phyloP scores from a whole-genome alignment of 2,113 vertebrate genomes.

The Phrynocephalus versicolor region DNA sequence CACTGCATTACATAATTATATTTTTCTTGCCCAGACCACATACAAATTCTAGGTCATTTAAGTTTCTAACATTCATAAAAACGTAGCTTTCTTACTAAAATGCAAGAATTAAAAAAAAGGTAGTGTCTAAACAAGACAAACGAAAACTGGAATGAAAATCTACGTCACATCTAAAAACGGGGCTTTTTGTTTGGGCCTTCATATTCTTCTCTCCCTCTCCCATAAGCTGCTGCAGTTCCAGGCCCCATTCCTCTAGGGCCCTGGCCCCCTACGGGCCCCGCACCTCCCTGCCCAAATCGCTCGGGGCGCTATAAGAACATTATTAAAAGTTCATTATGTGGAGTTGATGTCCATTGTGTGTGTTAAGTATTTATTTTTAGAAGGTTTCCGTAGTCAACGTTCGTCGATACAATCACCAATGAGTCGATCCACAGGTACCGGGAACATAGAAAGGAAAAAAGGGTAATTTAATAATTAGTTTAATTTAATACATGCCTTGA shows the following conservation, averaged over 20 bases:
- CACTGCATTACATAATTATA: conserved; percentile 83
- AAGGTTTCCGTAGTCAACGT: conserved; percentile 95
- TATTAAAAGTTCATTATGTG: conserved; percentile 84
- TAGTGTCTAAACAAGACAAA: conserved; percentile 85
- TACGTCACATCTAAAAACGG: conserved; percentile 93
- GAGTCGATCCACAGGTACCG: conserved; percentile 99
- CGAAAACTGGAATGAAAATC: conserved; percentile 84
- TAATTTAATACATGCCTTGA: conserved; percentile 86
- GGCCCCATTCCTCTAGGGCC: conserved; percentile 91
- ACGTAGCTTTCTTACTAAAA: conserved; percentile 91
- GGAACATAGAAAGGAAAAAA: conserved; percentile 99
- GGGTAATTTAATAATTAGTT: conserved; percentile 97
- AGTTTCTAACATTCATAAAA: conserved; percentile 88
- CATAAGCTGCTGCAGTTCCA: conserved; percentile 90
- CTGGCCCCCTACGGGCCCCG: conserved; percentile 87
- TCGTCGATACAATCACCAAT: conserved; percentile 97
- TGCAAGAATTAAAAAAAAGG: conserved; percentile 91
- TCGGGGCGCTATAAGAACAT: conserved; percentile 92
- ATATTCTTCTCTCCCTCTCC: conserved; percentile 98
- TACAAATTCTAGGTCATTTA: conserved; percentile 86
- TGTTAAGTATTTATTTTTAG: conserved; percentile 88
- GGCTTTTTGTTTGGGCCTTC: conserved; percentile 97
- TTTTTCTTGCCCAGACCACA: conserved; percentile 82
- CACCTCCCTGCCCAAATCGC: conserved; percentile 93
- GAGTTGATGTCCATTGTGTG: conserved; percentile 89